A percentile compares a stretch with the other conserved stretches of the same genome.
Evolutionary conservation across 2,888 invertebrate species (phyloP).

Genomic region (Crepidodera aurea): DNA sequence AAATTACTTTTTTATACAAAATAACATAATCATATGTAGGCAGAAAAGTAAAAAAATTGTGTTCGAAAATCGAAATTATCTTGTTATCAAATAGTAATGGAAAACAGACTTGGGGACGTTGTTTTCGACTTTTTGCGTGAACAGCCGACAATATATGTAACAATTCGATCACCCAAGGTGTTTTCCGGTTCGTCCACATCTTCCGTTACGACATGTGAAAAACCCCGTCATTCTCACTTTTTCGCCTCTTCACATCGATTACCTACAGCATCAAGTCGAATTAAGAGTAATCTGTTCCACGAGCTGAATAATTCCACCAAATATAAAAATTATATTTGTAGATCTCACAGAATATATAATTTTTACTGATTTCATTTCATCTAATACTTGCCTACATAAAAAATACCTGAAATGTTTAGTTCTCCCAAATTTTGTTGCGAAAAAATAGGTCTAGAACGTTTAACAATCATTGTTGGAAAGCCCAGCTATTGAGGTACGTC

Average conservation of each 20-base stretch:
- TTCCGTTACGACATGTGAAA: constrained; percentile 20
- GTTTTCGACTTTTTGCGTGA: background rate
- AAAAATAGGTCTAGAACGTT: too few relatives aligned
- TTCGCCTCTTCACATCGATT: constrained; percentile 15
- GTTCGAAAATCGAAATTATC: background rate
- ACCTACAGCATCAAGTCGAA: constrained; percentile 22
- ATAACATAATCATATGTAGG: too few relatives aligned
- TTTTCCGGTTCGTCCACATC: constrained; percentile 21
- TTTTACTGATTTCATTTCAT: too few relatives aligned
- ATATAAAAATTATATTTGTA: too few relatives aligned
- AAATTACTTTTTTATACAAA: too few relatives aligned
- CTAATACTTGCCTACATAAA: too few relatives aligned
- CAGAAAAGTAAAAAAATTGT: too few relatives aligned
- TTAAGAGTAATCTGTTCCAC: background rate
- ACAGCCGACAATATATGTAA: constrained; percentile 13
- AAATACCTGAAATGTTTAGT: too few relatives aligned
- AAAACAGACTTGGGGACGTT: background rate
- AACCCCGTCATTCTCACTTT: constrained; percentile 13
- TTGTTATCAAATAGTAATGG: background rate
- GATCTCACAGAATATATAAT: too few relatives aligned
- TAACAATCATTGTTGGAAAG: too few relatives aligned
- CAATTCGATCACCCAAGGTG: constrained; percentile 18
- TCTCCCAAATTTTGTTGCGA: too few relatives aligned
- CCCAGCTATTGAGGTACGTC: too few relatives aligned
- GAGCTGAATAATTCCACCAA: constrained; percentile 10